Conservation (phyloP, 2,797 vertebrate genomes). For the Vespertilio murinus region DNA sequence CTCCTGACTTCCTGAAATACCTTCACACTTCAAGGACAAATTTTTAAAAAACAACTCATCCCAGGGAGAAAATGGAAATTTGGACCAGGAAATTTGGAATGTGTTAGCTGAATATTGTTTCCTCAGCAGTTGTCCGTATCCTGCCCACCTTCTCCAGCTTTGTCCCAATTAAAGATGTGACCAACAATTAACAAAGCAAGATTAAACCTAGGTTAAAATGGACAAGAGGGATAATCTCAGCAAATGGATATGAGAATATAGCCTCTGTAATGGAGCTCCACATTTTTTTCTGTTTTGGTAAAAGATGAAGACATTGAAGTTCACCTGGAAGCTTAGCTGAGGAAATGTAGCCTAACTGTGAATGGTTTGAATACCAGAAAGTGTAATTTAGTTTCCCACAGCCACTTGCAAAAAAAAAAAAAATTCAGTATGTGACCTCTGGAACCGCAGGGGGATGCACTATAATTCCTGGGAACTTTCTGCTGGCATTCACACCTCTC, state of each 20-base stretch:
- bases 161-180: neutral
- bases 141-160: neutral
- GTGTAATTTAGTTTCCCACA: neutral
- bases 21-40: slow-evolving; percentile 36
- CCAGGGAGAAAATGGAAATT: neutral
- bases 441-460: neutral
- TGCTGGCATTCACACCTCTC: neutral
- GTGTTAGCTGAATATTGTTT: neutral
- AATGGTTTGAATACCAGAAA: neutral
- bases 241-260: neutral
- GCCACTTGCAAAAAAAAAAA: neutral
- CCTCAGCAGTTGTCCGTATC: too few relatives aligned
- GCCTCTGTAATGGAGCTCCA: neutral
- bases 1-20: slow-evolving; percentile 8
- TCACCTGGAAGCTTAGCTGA: neutral
- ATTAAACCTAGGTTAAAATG: neutral
- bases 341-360: neutral
- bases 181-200: neutral
- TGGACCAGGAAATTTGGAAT: neutral
- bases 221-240: neutral
- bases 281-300: neutral
- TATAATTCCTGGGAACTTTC: neutral
- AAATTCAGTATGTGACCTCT: neutral
- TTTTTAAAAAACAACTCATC: slow-evolving; percentile 24
- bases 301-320: neutral